A percentile compares a stretch with the other conserved stretches of the same genome.
These are phyloP conservation scores for Hydrolagus affinis DNA, from an alignment of 2,113 vertebrate species.

Conservation along the genomic window DNA sequence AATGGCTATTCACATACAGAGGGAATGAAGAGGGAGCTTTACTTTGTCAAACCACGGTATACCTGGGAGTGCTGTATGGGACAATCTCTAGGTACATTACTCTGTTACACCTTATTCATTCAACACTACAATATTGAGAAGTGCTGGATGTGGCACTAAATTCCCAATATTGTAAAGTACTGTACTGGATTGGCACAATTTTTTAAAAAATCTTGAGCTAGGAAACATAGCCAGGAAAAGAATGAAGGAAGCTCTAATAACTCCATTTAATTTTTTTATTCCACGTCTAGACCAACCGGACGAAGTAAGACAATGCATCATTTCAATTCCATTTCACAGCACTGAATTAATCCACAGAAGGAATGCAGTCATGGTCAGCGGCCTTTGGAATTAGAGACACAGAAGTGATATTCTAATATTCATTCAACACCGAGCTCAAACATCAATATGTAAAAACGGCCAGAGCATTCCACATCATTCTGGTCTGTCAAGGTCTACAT, in stretches of 20 bases:
- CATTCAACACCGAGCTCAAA: no score
- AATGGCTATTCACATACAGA: no score
- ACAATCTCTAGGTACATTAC: no score
- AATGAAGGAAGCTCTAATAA: background rate
- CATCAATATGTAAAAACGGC: conserved; percentile 4
- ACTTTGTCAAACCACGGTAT: no score
- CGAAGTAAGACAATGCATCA: background rate
- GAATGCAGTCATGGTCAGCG: background rate
- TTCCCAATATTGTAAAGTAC: background rate
- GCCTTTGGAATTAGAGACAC: background rate
- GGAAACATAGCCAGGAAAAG: background rate
- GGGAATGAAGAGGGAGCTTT: no score
- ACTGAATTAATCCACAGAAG: background rate
- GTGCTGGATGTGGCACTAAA: no score
- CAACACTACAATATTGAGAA: no score
- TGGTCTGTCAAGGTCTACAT: background rate
- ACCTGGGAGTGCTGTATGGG: no score
- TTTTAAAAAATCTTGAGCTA: background rate
- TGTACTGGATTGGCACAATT: background rate
- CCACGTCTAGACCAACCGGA: background rate
- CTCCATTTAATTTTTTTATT: background rate
- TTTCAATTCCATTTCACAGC: background rate
- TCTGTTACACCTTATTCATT: no score
- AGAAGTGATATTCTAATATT: no score
- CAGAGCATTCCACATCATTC: background rate